phyloP scores from a whole-genome alignment of 2,888 invertebrate genomes.

The Scaeva pyrastri region DNA sequence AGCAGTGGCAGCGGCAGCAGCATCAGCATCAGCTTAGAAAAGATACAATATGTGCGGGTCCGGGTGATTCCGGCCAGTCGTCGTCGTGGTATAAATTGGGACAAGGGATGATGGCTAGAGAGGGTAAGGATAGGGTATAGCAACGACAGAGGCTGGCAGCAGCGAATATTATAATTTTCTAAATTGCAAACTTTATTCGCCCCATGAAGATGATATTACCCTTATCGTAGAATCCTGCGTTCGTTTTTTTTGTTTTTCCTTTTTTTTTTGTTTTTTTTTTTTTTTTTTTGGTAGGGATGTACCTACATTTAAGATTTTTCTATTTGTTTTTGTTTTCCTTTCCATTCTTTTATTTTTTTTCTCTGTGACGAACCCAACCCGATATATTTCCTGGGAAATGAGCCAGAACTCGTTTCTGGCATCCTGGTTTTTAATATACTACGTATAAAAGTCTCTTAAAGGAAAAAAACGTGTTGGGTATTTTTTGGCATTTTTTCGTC shows the following conservation, averaged over 20 bases:
- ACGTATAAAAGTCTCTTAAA: conserved; percentile 1
- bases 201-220: conserved; percentile 54
- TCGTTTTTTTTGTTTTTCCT: conserved; percentile 17
- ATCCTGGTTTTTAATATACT: conserved; percentile 4
- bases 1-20: background rate
- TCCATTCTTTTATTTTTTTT: too few species aligned
- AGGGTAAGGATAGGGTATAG: background rate
- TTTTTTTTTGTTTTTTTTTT: background rate
- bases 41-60: conserved; percentile 37
- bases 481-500: background rate
- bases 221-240: conserved; percentile 53
- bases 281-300: too few species aligned
- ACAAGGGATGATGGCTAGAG: background rate
- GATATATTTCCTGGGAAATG: background rate
- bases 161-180: conserved; percentile 68
- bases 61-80: conserved; percentile 5
- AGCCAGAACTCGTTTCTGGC: background rate
- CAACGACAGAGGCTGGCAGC: conserved; percentile 19
- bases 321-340: background rate
- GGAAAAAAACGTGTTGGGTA: background rate
- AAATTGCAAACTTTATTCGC: conserved; percentile 66
- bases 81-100: background rate
- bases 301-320: conserved; percentile 7
- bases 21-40: background rate
- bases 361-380: background rate